These are phyloP conservation scores for Oligia fasciuncula DNA, from an alignment of 2,888 invertebrate species.

Conservation along the genomic window DNA sequence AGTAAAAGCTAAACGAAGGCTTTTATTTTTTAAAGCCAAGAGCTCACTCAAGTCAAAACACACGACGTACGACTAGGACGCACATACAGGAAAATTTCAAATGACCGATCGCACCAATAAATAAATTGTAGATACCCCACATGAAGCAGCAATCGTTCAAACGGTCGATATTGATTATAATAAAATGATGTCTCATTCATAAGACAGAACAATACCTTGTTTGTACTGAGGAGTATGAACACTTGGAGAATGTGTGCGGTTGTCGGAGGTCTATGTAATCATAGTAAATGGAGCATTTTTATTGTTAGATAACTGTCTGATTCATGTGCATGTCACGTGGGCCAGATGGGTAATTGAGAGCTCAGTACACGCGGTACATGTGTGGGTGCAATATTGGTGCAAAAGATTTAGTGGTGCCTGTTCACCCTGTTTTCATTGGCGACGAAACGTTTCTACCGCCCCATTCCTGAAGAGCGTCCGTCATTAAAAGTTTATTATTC, in stretches of 20 bases:
- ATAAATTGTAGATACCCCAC: slow-evolving; percentile 7
- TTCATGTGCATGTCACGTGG: slow-evolving; percentile 63
- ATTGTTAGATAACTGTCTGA: slow-evolving; percentile 64
- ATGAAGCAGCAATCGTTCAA: slow-evolving; percentile 25
- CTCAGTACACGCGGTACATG: slow-evolving; percentile 34
- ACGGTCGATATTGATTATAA: slow-evolving; percentile 45
- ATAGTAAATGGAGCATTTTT: slow-evolving; percentile 56
- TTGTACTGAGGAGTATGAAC: slow-evolving; percentile 40
- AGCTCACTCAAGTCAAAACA: not conserved
- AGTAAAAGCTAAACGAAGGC: not conserved
- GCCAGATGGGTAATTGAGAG: slow-evolving; percentile 60
- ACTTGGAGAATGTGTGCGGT: slow-evolving; percentile 44
- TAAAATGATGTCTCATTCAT: slow-evolving; percentile 50
- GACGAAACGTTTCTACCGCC: slow-evolving; percentile 1
- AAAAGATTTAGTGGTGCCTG: slow-evolving; percentile 22
- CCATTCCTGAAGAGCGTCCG: slow-evolving; percentile 7
- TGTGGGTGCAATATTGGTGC: slow-evolving; percentile 47
- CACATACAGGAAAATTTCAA: slow-evolving; percentile 18
- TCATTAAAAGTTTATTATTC: slow-evolving; percentile 23
- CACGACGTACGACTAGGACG: not conserved
- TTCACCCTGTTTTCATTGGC: slow-evolving; percentile 6
- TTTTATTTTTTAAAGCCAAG: not conserved
- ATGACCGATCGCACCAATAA: not conserved
- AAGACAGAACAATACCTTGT: slow-evolving; percentile 53
- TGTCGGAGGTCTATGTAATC: slow-evolving; percentile 46